Evolutionary conservation across 2,888 invertebrate genomes (phyloP), one percentile per base, ranked within the genome.

Genomic region (Drosophila seclusa): DNA sequence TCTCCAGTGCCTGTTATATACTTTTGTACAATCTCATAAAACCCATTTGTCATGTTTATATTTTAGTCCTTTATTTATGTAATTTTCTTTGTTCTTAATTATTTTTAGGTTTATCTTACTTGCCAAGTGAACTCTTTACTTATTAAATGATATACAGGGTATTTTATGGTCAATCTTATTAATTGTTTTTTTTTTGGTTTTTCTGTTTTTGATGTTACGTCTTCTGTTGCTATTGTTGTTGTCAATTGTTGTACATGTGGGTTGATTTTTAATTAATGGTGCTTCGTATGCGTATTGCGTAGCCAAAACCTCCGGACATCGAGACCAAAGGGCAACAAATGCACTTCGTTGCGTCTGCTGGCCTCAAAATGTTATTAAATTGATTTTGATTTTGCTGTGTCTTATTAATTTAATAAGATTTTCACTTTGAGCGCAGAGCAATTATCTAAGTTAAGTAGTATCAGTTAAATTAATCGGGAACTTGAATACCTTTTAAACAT

Each of bases 191-290:
- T 69, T 68, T 61, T 65, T 5, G 54, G 55, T 63, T 63, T 70
- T 74, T 53, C 88, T 85, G 88, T 73, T 87, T 73, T 79, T 82
- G 82, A 85, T 82, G 86, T 77, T 77, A 50, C 68, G 70, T 57
- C 57, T 68, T 36, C 60, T 60, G 72, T 68, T 64, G 55, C 16
- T 49, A 60, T 24, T 64, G 36, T 45, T 67, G 40, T 49, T 71
- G 45, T 42, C 49, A 45, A 70, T 59, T 66, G 65, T 54, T 80
- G 73, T 73, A 71, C 72, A 62, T 88, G 78, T 88, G 78, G 76
- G 83, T 73, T 76, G 89, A 86, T 80, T 86, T 80, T 80, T 86
- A 85, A 85, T 85, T 89, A 86, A 85, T 85, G 87, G 83, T 86
- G 89, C 87, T 86, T 88, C 73, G 80, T 76, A 78, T 89, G 89